A percentile compares a stretch with the other conserved stretches of the same genome.
These are phyloP conservation scores for Tenthredo notha DNA, from an alignment of 2,888 invertebrate species.

Conservation along the genomic window DNA sequence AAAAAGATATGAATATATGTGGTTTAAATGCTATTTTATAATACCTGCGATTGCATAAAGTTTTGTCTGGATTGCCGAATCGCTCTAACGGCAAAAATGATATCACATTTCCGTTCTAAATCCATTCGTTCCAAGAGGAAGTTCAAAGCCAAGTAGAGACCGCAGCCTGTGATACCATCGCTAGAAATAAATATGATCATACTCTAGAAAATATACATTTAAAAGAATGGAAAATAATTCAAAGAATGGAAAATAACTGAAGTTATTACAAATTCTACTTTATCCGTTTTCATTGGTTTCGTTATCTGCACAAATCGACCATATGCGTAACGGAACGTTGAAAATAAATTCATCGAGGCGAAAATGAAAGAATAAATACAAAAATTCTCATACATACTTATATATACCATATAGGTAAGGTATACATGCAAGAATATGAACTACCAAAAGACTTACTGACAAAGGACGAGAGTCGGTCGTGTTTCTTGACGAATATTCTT, in stretches of 20 bases:
- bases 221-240: too few species aligned
- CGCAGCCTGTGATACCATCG: conserved; percentile 78
- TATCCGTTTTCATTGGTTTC: neutral
- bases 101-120: conserved; percentile 79
- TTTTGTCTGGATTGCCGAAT: conserved; percentile 77
- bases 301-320: neutral
- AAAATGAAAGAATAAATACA: neutral
- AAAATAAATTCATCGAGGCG: neutral
- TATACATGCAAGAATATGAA: neutral
- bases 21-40: neutral
- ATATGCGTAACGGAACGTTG: neutral
- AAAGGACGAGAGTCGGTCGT: conserved; percentile 74
- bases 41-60: conserved; percentile 74
- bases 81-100: conserved; percentile 78
- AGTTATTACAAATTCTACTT: neutral
- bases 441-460: conserved; percentile 73
- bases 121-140: conserved; percentile 79
- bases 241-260: neutral
- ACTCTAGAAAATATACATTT: neutral
- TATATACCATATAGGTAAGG: neutral
- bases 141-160: conserved; percentile 78
- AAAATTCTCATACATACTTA: neutral
- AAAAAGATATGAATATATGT: neutral
- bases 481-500: conserved; percentile 71
- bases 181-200: conserved; percentile 65